Percentiles rank a stretch among this genome's conserved stretches.
Conservation (phyloP, 2,888 invertebrate species). For the Acrobasis repandana region DNA sequence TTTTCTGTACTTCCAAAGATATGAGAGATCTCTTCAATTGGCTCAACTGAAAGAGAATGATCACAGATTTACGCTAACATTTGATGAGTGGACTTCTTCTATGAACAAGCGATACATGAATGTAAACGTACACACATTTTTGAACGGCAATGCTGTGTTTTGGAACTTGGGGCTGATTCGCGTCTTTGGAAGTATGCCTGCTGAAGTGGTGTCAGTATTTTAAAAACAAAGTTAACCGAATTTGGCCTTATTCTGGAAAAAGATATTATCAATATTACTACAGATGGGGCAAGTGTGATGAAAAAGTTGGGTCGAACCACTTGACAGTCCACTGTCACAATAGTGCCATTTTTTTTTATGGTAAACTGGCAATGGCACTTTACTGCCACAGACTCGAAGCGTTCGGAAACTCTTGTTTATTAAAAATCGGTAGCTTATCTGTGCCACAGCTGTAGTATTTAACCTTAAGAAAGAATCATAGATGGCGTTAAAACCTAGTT, state of each 20-base stretch:
- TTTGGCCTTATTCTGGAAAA: conserved; percentile 37
- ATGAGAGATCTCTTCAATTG: conserved; percentile 26
- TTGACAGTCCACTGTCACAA: too few relatives aligned
- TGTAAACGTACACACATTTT: conserved; percentile 28
- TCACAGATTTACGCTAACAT: conserved; percentile 30
- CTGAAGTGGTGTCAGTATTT: conserved; percentile 33
- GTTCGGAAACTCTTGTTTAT: too few relatives aligned
- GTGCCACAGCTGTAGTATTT: too few relatives aligned
- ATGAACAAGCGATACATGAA: conserved; percentile 32
- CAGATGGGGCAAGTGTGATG: conserved; percentile 44
- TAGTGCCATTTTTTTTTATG: too few relatives aligned
- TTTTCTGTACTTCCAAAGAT: conserved; percentile 29
- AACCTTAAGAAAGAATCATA: too few relatives aligned
- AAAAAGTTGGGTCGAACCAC: conserved; percentile 39
- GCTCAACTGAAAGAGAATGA: conserved; percentile 25
- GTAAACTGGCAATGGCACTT: too few relatives aligned
- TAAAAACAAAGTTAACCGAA: conserved; percentile 31
- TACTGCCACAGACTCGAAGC: too few relatives aligned
- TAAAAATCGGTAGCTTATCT: too few relatives aligned
- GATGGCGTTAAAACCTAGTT: too few relatives aligned
- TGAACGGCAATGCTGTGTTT: conserved; percentile 21
- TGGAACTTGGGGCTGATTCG: conserved; percentile 35
- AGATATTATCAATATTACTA: conserved; percentile 40
- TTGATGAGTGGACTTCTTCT: conserved; percentile 35
- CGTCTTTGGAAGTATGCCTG: conserved; percentile 36